phyloP scores from a whole-genome alignment of 2,797 vertebrate species.

The Dendrocincla tyrannina region DNA sequence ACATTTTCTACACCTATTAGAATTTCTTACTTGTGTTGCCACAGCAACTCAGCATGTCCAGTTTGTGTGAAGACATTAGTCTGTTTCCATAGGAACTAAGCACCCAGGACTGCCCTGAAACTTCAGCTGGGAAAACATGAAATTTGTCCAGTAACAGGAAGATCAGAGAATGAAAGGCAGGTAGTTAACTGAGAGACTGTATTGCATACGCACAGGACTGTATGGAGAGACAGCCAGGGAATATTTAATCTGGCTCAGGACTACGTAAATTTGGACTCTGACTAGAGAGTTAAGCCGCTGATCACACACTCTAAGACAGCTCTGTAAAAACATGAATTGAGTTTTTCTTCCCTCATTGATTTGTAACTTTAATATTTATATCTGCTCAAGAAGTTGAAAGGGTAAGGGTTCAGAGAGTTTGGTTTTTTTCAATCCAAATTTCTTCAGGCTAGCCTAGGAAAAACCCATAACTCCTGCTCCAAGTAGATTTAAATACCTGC shows the following conservation, averaged over 20 bases:
- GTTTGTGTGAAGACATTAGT: not conserved
- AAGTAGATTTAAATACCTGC: not conserved
- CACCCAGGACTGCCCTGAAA: not conserved
- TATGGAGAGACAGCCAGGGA: not conserved
- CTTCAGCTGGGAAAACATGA: not conserved
- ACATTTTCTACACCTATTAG: not conserved
- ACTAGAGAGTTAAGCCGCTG: not conserved
- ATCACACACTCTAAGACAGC: not conserved
- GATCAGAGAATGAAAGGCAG: not conserved
- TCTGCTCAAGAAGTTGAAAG: not conserved
- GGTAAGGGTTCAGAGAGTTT: not conserved
- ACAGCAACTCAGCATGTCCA: slow-evolving; percentile 40
- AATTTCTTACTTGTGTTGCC: slow-evolving; percentile 41
- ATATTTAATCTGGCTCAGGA: not conserved
- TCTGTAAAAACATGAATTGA: not conserved
- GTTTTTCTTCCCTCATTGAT: accelerated
- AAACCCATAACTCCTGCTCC: not conserved
- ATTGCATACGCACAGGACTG: accelerated
- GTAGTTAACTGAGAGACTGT: not conserved
- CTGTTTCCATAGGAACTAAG: slow-evolving; percentile 53
- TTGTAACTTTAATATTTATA: not conserved
- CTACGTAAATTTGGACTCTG: not conserved
- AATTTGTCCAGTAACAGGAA: not conserved
- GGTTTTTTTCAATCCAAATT: not conserved
- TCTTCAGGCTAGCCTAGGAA: not conserved